Conservation (phyloP, 2,113 vertebrate genomes). For the Bubo scandiacus region DNA sequence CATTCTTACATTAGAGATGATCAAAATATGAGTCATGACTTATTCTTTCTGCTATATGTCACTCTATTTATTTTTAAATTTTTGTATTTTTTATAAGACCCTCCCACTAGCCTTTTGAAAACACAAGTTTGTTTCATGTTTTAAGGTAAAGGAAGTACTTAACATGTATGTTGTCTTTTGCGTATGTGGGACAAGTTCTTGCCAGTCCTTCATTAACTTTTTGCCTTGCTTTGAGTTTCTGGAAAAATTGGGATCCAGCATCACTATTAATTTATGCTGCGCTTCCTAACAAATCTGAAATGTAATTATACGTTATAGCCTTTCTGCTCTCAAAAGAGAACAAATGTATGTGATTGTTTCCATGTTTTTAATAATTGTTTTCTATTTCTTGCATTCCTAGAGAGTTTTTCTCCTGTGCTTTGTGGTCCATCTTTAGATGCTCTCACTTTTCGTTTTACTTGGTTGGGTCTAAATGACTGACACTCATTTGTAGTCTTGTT, state of each 20-base stretch:
- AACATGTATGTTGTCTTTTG: accelerated
- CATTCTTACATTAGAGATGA: not conserved
- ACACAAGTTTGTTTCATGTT: not conserved
- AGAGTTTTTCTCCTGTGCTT: not conserved
- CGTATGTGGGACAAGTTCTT: not conserved
- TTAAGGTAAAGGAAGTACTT: not conserved
- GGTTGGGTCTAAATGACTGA: not conserved
- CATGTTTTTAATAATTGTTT: not conserved
- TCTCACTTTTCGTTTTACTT: not conserved
- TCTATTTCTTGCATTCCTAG: not conserved
- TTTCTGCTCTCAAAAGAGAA: not conserved
- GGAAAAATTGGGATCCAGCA: not conserved
- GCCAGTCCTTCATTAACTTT: not conserved
- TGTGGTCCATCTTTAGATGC: not conserved
- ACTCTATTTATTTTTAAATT: not conserved
- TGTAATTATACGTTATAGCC: not conserved
- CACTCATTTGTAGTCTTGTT: not conserved
- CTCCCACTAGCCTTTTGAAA: not conserved
- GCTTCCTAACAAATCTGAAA: not conserved
- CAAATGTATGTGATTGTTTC: not conserved
- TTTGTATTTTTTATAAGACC: not conserved
- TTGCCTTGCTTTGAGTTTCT: not conserved
- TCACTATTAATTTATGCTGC: not conserved
- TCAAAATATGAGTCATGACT: not conserved
- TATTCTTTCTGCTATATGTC: not conserved